phyloP scores from a whole-genome alignment of 2,888 invertebrate genomes.

The Empis livida region DNA sequence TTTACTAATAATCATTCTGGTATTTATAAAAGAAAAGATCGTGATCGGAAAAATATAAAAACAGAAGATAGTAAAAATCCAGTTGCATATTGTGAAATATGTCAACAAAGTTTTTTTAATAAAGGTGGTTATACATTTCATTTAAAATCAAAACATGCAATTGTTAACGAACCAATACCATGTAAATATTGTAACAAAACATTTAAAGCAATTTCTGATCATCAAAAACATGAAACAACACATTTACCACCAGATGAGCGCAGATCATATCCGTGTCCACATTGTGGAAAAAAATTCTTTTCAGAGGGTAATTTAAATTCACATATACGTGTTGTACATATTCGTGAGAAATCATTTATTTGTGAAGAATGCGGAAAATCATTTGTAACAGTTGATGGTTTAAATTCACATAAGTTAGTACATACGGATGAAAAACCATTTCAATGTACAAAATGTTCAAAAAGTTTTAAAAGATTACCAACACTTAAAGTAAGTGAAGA shows the following conservation, averaged over 20 bases:
- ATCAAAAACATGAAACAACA: slow-evolving; percentile 14
- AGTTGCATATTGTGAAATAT: not conserved
- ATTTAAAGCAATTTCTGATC: slow-evolving; percentile 9
- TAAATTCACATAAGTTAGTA: slow-evolving; percentile 30
- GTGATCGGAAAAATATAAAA: too few species aligned
- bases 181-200: slow-evolving; percentile 9
- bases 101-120: not conserved
- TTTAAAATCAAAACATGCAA: not conserved
- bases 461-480: slow-evolving; percentile 21
- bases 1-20: too few species aligned
- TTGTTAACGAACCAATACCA: slow-evolving; percentile 1
- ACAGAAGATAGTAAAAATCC: not conserved
- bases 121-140: not conserved
- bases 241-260: slow-evolving; percentile 21
- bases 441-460: slow-evolving; percentile 23
- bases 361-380: slow-evolving; percentile 29
- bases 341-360: slow-evolving; percentile 26
- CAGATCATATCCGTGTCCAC: slow-evolving; percentile 19
- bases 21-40: too few species aligned
- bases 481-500: slow-evolving; percentile 18
- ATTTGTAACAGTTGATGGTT: slow-evolving; percentile 28
- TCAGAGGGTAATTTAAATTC: slow-evolving; percentile 6
- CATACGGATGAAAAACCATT: slow-evolving; percentile 30
- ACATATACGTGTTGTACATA: not conserved
- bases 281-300: slow-evolving; percentile 27